phyloP scores from a whole-genome alignment of 2,797 vertebrate genomes.

The Cirrhinus mrigala region DNA sequence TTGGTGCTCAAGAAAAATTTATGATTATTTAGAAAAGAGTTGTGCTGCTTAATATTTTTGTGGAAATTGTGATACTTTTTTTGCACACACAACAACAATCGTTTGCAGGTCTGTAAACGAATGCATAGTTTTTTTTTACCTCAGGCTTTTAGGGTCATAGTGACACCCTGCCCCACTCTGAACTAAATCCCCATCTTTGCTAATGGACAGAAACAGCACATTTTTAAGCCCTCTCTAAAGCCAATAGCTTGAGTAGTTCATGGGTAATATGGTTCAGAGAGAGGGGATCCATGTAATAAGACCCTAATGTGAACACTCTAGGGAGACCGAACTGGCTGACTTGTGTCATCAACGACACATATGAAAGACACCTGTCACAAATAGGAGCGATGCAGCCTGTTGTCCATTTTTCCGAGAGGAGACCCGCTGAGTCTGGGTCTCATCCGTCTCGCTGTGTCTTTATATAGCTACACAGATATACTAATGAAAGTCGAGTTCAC shows the following conservation, averaged over 20 bases:
- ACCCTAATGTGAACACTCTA: constrained; percentile 51
- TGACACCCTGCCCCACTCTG: constrained; percentile 9
- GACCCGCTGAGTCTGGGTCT: not conserved
- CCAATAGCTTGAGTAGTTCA: not conserved
- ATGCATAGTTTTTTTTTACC: not conserved
- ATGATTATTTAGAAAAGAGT: not conserved
- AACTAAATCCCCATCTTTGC: constrained; percentile 16
- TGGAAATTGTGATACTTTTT: too few species aligned
- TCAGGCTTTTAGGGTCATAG: not conserved
- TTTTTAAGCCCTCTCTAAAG: constrained; percentile 34
- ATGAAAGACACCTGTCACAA: constrained; percentile 55
- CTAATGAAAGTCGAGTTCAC: not conserved
- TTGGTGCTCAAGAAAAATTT: not conserved
- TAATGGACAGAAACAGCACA: constrained; percentile 37
- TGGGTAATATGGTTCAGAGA: constrained; percentile 9
- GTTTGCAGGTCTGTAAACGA: not conserved
- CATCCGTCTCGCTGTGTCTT: constrained; percentile 15
- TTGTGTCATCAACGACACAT: constrained; percentile 58
- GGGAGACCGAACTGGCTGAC: constrained; percentile 44
- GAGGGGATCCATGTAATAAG: constrained; percentile 49
- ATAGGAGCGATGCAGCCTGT: constrained; percentile 21
- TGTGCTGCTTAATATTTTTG: too few species aligned
- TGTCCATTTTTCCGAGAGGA: constrained; percentile 20
- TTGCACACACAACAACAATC: too few species aligned
- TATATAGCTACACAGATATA: not conserved